Conservation (phyloP, 2,797 vertebrate genomes). For the Pyrocephalus nanus region DNA sequence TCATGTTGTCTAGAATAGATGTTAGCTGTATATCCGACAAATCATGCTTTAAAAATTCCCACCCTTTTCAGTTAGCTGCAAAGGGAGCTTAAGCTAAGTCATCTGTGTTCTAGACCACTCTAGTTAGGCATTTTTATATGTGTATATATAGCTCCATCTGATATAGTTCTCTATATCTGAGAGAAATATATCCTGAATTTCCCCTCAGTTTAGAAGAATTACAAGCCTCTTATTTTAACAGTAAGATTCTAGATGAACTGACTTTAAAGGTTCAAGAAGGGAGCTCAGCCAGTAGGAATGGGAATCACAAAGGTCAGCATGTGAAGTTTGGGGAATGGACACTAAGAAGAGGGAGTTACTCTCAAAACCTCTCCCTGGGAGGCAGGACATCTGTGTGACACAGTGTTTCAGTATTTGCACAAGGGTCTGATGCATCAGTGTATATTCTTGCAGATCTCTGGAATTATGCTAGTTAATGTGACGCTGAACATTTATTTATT, state of each 20-base stretch:
- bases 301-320: background rate
- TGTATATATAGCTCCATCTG: background rate
- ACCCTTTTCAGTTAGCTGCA: background rate
- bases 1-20: background rate
- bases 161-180: background rate
- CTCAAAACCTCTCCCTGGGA: background rate
- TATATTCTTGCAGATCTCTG: background rate
- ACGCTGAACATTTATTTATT: background rate
- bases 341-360: background rate
- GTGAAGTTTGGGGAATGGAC: fast-evolving
- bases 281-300: background rate
- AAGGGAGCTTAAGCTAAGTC: background rate
- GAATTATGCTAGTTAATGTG: background rate
- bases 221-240: background rate
- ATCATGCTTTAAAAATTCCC: background rate
- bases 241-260: background rate
- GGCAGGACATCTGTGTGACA: background rate
- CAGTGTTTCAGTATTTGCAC: background rate
- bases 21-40: background rate
- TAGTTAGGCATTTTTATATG: background rate
- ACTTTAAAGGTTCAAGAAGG: background rate
- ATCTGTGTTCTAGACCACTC: background rate
- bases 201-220: background rate
- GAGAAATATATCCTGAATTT: background rate
- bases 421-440: background rate